Evolutionary conservation across 2,888 invertebrate genomes (phyloP).

Genomic region (Zhuqinia jingwanae): DNA sequence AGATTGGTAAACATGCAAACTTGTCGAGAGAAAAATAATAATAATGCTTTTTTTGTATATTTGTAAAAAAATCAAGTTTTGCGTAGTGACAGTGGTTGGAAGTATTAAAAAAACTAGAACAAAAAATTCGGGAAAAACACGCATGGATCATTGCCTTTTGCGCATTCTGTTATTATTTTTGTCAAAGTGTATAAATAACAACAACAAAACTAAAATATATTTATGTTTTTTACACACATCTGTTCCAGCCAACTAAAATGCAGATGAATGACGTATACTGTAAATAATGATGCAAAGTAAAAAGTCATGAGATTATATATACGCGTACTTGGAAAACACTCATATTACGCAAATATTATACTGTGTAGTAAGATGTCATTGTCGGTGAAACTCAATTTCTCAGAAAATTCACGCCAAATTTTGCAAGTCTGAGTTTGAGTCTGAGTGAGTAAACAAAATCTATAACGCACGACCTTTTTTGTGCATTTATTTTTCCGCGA

Average conservation of each 20-base stretch:
- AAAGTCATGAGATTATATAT: too few species aligned
- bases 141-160: neutral
- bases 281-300: constrained; percentile 1
- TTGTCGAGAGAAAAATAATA: neutral
- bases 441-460: too few species aligned
- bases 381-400: constrained; percentile 6
- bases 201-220: too few species aligned
- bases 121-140: neutral
- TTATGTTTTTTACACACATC: too few species aligned
- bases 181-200: too few species aligned
- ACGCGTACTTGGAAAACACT: too few species aligned
- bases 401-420: constrained; percentile 6
- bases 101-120: neutral
- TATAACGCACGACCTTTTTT: too few species aligned
- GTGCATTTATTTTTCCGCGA: too few species aligned
- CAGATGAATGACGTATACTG: too few species aligned
- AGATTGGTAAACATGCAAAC: constrained; percentile 4
- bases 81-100: constrained; percentile 2
- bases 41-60: too few species aligned
- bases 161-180: constrained; percentile 23
- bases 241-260: too few species aligned
- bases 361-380: neutral
- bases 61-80: neutral
- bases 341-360: neutral
- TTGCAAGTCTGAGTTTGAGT: neutral